These are phyloP conservation scores for Muntiacus reevesi DNA, from an alignment of 2,113 vertebrate genomes.

Conservation along the genomic window DNA sequence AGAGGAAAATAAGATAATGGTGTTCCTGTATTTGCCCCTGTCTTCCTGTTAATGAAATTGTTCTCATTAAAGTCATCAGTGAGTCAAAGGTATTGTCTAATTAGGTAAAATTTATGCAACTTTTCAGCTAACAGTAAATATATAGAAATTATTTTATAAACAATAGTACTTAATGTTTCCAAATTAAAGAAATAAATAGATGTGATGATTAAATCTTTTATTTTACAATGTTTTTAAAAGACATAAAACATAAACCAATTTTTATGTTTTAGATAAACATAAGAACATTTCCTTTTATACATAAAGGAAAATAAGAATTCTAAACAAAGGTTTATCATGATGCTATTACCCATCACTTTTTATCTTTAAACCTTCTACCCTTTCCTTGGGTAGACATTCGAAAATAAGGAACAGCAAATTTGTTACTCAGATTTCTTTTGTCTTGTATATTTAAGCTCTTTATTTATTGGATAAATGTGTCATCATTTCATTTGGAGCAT, in stretches of 20 bases:
- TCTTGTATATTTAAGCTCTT: neutral
- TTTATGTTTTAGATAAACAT: neutral
- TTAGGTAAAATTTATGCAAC: neutral
- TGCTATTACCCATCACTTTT: neutral
- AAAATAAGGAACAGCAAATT: neutral
- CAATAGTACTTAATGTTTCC: conserved; percentile 3
- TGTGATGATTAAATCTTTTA: conserved; percentile 45
- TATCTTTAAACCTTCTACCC: neutral
- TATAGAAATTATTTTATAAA: neutral
- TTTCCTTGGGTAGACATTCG: neutral
- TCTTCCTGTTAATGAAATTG: neutral
- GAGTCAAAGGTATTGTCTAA: neutral
- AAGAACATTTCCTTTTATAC: neutral
- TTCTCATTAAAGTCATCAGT: neutral
- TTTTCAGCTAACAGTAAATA: conserved; percentile 11
- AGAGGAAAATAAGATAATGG: neutral
- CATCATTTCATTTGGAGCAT: neutral
- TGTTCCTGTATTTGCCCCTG: neutral
- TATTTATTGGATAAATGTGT: neutral
- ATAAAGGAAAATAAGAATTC: conserved; percentile 23
- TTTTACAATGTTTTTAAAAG: conserved; percentile 29
- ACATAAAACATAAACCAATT: conserved; percentile 2
- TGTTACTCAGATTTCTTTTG: neutral
- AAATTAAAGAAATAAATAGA: conserved; percentile 12
- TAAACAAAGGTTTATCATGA: conserved; percentile 11